phyloP scores from a whole-genome alignment of 1,140 invertebrate species.

The Saxidomus purpurata region DNA sequence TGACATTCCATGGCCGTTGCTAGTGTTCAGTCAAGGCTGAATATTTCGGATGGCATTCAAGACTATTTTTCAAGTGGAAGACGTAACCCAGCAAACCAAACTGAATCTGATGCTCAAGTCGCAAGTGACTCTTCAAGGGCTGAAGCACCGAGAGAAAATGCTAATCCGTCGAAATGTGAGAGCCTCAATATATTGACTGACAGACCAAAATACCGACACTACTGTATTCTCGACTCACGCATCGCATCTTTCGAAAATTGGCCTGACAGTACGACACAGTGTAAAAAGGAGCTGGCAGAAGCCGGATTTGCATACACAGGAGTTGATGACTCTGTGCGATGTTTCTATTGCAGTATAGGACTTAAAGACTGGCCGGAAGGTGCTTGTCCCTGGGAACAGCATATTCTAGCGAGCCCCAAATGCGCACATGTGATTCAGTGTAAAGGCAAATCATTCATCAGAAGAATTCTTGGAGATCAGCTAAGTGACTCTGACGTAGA shows the following conservation, averaged over 20 bases:
- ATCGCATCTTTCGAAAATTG: neutral
- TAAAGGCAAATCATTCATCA: neutral
- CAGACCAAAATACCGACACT: neutral
- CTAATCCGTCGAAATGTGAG: neutral
- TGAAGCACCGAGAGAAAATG: neutral
- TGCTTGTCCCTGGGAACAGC: conserved; percentile 12
- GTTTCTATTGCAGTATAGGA: neutral
- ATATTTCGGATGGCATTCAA: neutral
- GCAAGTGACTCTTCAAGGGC: neutral
- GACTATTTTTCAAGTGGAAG: neutral
- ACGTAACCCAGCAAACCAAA: neutral
- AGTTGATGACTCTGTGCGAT: neutral
- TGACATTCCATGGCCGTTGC: neutral
- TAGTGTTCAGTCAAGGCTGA: neutral
- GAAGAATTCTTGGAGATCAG: neutral
- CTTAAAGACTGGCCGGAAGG: neutral
- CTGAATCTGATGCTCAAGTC: neutral
- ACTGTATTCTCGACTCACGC: neutral
- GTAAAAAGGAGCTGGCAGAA: conserved; percentile 12
- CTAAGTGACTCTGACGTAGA: neutral
- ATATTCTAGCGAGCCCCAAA: neutral
- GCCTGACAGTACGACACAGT: neutral
- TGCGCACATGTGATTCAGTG: neutral
- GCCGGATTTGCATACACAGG: conserved; percentile 75
- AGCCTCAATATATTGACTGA: neutral